Base-by-base conservation (phyloP, 2,113 vertebrate species). In the Tyrannus savana region DNA sequence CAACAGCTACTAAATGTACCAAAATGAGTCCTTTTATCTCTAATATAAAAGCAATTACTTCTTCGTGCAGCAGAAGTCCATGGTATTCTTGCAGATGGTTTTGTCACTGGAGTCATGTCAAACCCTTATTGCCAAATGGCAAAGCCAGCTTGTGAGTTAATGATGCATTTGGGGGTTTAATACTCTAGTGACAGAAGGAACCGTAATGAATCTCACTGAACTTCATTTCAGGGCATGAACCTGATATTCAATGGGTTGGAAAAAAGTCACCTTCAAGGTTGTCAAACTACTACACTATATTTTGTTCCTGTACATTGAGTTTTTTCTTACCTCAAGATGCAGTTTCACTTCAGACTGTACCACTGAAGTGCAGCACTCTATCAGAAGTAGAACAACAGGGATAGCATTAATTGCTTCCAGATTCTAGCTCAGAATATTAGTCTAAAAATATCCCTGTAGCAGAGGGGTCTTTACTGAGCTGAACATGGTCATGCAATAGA, bases 211-310 rank as follows among this genome's bases (percentile, higher is more conserved):
- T 97, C 84, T 97, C 88, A 52, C 71, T 47, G 42, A 97, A 96
- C 95, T 95, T 97, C 82, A 96, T 96, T 94, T 97, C 97, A 97
- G 95, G 96, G 77, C 93, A 97, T 19, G 68, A 96, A 95, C 96
- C 93, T 98, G 85, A 58, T 96, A 95, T 97, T 97, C 97, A 97
- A 4, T 96, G 91, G 79, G 42, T 88, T 95, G 94, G 96, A 96
- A 97, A 94, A 94, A 97, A 97, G 97, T 97, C 97, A 98, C 97
- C 95, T 97, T 98, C 95, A 97, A 94, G 90, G 84, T 21, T 98
- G 64, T 96, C 84, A 93, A 60, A 83, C 66, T 84, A 28, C 46
- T 63, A 74, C 67, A 46, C 19, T 83, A 8, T 49, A 67, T 94
- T 97, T 94, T 96, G 82, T 83, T 97, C 84, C 79, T 14, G 3